Conservation (phyloP, 2,797 vertebrate genomes). For the Amblyopsis hoosieri region DNA sequence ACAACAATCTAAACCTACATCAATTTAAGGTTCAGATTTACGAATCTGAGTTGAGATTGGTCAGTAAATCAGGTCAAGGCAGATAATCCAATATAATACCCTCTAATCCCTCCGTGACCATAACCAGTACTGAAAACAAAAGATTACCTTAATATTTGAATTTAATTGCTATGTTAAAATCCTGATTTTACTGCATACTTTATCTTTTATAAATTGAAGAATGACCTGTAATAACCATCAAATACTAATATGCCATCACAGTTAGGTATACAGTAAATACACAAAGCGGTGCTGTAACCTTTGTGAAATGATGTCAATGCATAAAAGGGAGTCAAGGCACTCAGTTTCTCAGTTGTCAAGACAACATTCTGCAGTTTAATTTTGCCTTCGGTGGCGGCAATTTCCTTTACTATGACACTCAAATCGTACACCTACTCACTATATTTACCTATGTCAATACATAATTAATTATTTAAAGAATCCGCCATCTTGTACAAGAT, state of each 20-base stretch:
- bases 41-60: conserved; percentile 56
- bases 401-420: no score
- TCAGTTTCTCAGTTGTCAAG: no score
- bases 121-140: conserved; percentile 42
- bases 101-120: conserved; percentile 53
- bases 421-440: background rate
- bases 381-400: no score
- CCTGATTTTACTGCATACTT: conserved; percentile 43
- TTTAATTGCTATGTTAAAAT: conserved; percentile 70
- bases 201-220: conserved; percentile 36
- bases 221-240: conserved; percentile 7
- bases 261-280: no score
- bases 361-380: no score
- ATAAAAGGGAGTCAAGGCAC: no score
- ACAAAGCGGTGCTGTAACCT: no score
- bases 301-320: no score
- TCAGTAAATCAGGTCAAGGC: conserved; percentile 74
- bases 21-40: conserved; percentile 31
- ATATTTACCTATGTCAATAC: conserved; percentile 1
- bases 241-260: background rate
- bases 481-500: conserved; percentile 7
- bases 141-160: conserved; percentile 64
- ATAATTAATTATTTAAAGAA: conserved; percentile 9
- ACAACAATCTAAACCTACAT: background rate
- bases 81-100: conserved; percentile 72